Conservation (phyloP, 2,797 vertebrate genomes). For the Oophaga sylvatica region DNA sequence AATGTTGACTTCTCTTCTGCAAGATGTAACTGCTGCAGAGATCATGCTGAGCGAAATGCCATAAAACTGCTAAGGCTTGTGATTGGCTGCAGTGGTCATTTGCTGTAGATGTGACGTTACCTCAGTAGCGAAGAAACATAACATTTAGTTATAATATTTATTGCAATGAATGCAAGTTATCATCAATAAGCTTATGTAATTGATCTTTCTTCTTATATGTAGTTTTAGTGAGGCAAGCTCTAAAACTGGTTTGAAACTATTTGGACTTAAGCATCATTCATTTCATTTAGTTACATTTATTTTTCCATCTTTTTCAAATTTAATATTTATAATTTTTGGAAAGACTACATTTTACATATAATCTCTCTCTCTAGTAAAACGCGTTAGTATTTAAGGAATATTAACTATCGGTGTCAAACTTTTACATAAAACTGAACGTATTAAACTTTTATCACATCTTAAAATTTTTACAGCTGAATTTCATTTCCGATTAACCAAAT, state of each 20-base stretch:
- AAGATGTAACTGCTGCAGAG: too few relatives aligned
- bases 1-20: too few relatives aligned
- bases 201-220: background rate
- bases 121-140: background rate
- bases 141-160: background rate
- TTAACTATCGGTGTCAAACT: constrained; percentile 58
- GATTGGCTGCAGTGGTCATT: too few relatives aligned
- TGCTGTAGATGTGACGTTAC: too few relatives aligned
- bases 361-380: constrained; percentile 39
- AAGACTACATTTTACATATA: constrained; percentile 25
- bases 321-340: constrained; percentile 23
- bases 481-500: constrained; percentile 60
- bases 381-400: constrained; percentile 56
- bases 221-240: background rate
- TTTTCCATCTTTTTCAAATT: constrained; percentile 7
- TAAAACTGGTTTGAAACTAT: background rate
- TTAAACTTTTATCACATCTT: constrained; percentile 61
- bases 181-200: too few relatives aligned
- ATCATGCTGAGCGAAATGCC: too few relatives aligned
- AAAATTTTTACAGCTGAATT: constrained; percentile 60
- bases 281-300: constrained; percentile 9
- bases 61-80: too few relatives aligned
- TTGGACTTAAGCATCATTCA: background rate
- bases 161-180: background rate
- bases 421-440: constrained; percentile 59